Evolutionary conservation across 2,113 vertebrate genomes (phyloP), one percentile per base, ranked within the genome.

Genomic region (Dasyprocta punctata): DNA sequence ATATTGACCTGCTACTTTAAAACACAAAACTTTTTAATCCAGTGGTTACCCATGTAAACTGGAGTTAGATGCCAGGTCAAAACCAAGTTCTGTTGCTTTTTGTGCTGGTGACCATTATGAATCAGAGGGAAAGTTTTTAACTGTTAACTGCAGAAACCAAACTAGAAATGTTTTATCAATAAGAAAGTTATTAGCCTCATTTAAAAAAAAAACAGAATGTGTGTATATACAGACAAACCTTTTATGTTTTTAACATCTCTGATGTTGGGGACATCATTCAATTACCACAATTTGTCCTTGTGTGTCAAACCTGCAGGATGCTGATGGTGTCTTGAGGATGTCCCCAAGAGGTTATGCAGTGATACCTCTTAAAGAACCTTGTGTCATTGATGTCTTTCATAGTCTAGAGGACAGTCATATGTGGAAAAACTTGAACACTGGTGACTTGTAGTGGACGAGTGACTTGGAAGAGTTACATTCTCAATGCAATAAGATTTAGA

Each of bases 121-220:
- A 60, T 58, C 54, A 93, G 49, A 93, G 71, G 67, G 77, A 69
- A 96, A 33, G 1, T 4, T 49, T 78, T 60, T 91, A 38, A 7
- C n/a, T 67, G 17, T n/a, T 92, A 81, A 90, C 28, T 61, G 49
- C n/a, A 96, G 92, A 63, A 90, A 67, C 7, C 36, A 95, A 90
- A 84, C 38, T 22, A 41, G 73, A 86, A 87, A 16, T 19, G 9
- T 75, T 85, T 85, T 89, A 80, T 69, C 14, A 92, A 47, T 30
- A 94, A 54, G 65, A 61, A 96, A 85, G 13, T 24, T 80, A 16
- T 54, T 19, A 58, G 17, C 17, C 28, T 75, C n/a, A n/a, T n/a
- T n/a, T n/a, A n/a, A n/a, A n/a, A n/a, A n/a, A n/a, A n/a, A n/a
- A n/a, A n/a, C n/a, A n/a, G n/a, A n/a, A n/a, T 58, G 13, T 33